Conservation (phyloP, 2,113 vertebrate species). For the Silurus meridionalis region DNA sequence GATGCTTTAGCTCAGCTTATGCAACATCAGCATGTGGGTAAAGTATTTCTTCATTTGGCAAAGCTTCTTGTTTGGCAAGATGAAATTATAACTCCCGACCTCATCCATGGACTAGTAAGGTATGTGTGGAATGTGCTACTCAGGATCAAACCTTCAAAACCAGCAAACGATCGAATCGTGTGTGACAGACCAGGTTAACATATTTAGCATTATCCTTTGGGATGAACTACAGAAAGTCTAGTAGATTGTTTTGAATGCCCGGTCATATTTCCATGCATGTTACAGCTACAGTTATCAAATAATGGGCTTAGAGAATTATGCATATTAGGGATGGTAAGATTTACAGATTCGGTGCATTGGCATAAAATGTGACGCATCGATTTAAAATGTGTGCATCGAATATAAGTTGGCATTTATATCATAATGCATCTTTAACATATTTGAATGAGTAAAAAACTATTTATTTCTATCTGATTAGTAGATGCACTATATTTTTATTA, state of each 20-base stretch:
- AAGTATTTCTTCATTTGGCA: slow-evolving; percentile 1
- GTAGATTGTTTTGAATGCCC: not conserved
- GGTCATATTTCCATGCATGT: not conserved
- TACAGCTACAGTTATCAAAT: not conserved
- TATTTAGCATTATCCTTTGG: not conserved
- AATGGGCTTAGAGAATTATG: not conserved
- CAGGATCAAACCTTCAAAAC: not conserved
- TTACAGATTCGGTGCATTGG: no score
- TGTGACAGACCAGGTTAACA: not conserved
- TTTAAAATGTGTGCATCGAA: no score
- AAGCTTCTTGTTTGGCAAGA: not conserved
- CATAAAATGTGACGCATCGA: no score
- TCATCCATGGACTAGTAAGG: not conserved
- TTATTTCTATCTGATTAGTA: no score
- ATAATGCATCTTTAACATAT: no score
- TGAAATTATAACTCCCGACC: not conserved
- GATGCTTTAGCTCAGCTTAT: not conserved
- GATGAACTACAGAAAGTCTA: not conserved
- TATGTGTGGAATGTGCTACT: not conserved
- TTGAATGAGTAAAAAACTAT: no score
- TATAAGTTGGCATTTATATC: no score
- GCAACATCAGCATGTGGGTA: not conserved
- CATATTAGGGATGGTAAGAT: no score
- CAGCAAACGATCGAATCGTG: not conserved
- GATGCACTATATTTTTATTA: no score